Conservation (phyloP, 2,797 vertebrate species). For the Coilia nasus region DNA sequence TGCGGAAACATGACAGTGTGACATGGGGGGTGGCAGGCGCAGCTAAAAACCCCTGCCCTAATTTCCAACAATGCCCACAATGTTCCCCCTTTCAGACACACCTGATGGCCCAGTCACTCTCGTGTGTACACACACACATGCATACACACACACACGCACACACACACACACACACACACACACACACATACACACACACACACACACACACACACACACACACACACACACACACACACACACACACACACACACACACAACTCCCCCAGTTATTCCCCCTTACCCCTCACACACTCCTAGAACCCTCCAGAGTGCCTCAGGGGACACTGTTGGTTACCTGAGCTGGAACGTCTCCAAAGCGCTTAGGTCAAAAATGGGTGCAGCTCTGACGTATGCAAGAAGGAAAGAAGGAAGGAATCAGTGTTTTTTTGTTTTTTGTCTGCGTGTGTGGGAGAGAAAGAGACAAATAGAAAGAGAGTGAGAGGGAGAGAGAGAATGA, state of each 20-base stretch:
- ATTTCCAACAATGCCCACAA: slow-evolving; percentile 35
- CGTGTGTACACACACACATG: background rate
- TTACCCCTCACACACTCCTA: background rate
- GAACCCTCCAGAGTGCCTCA: background rate
- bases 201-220: background rate
- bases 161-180: no score
- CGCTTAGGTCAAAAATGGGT: no score
- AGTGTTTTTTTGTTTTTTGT: no score
- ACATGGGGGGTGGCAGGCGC: background rate
- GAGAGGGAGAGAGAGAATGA: no score
- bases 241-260: slow-evolving; percentile 20
- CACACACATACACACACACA: no score
- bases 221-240: background rate
- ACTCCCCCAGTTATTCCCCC: background rate
- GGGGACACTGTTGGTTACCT: background rate
- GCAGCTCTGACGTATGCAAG: background rate
- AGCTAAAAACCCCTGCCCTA: slow-evolving; percentile 27
- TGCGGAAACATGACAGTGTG: slow-evolving; percentile 1
- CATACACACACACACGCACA: no score
- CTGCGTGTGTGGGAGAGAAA: background rate
- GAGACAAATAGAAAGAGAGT: no score
- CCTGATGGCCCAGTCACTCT: background rate
- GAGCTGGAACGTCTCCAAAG: background rate
- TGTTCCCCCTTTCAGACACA: slow-evolving; percentile 15
- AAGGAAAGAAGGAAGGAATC: background rate